Evolutionary conservation across 2,797 vertebrate genomes (phyloP).

Genomic region (Peromyscus eremicus): DNA sequence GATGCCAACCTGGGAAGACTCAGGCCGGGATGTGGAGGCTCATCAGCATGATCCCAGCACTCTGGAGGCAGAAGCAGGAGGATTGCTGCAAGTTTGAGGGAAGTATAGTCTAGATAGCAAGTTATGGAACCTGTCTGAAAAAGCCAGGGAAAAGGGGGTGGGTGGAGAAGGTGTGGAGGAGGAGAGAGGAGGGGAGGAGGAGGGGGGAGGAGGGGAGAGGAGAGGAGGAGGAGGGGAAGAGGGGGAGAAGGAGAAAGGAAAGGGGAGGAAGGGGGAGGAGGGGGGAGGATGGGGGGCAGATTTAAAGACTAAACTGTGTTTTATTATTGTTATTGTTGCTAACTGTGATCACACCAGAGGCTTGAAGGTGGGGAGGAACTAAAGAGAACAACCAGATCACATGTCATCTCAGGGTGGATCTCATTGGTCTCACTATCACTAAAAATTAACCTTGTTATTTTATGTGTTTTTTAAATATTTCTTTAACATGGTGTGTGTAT

Average conservation of each 20-base stretch:
- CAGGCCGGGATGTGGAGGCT: background rate
- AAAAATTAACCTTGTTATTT: background rate
- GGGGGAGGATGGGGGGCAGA: too few relatives aligned
- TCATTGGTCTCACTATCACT: background rate
- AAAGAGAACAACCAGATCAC: background rate
- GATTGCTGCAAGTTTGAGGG: background rate
- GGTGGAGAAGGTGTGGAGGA: background rate
- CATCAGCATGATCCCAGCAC: too few relatives aligned
- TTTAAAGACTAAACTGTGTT: background rate
- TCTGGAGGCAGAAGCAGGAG: background rate
- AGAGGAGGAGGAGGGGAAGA: too few relatives aligned
- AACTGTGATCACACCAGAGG: background rate
- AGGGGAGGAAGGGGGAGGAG: background rate
- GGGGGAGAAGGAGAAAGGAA: background rate
- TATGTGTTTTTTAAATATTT: background rate
- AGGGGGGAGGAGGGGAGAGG: background rate
- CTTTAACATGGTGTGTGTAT: background rate
- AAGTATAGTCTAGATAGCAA: background rate
- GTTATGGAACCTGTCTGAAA: background rate
- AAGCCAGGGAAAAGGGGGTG: background rate
- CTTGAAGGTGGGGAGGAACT: background rate
- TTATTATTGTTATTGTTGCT: background rate
- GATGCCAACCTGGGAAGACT: background rate
- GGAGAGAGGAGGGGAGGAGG: background rate
- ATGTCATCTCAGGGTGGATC: too few relatives aligned